phyloP scores from a whole-genome alignment of 2,797 vertebrate species.

The Borostomias antarcticus region DNA sequence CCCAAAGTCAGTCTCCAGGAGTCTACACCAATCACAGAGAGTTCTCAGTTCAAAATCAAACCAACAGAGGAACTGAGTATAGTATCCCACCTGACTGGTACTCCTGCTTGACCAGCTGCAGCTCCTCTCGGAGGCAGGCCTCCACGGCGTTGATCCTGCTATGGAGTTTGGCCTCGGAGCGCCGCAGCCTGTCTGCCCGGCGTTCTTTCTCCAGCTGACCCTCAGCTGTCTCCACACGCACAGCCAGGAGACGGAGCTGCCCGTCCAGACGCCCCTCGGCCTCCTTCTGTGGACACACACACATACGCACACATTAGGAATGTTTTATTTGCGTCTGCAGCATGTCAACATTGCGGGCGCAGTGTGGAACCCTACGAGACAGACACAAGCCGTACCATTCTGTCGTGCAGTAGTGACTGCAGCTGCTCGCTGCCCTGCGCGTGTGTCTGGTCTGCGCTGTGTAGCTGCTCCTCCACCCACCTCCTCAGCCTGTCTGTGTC shows the following conservation, averaged over 20 bases:
- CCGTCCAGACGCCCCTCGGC: slow-evolving; percentile 68
- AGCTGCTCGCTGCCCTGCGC: slow-evolving; percentile 54
- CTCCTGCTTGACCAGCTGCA: slow-evolving; percentile 82
- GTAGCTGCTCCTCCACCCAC: slow-evolving; percentile 72
- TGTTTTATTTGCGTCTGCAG: not conserved
- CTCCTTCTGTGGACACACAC: slow-evolving; percentile 63
- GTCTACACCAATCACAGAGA: slow-evolving; percentile 33
- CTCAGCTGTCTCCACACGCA: slow-evolving; percentile 66
- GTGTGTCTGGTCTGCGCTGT: slow-evolving; percentile 59
- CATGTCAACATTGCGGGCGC: not conserved
- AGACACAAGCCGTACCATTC: slow-evolving; percentile 61
- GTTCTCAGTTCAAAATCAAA: slow-evolving; percentile 33
- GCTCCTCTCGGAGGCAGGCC: slow-evolving; percentile 74
- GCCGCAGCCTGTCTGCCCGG: slow-evolving; percentile 62
- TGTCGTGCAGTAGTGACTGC: slow-evolving; percentile 62
- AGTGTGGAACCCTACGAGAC: not conserved
- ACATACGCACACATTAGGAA: not conserved
- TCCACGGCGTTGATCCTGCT: slow-evolving; percentile 72
- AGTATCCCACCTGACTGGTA: slow-evolving; percentile 79
- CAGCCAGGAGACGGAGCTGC: slow-evolving; percentile 61
- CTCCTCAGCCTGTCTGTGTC: slow-evolving; percentile 68
- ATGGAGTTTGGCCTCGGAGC: slow-evolving; percentile 66
- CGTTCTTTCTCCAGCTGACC: slow-evolving; percentile 50
- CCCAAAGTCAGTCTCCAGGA: not conserved
- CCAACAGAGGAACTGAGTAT: slow-evolving; percentile 37